These are phyloP conservation scores for Lagenorhynchus albirostris DNA, from an alignment of 2,113 vertebrate genomes.

Conservation along the genomic window DNA sequence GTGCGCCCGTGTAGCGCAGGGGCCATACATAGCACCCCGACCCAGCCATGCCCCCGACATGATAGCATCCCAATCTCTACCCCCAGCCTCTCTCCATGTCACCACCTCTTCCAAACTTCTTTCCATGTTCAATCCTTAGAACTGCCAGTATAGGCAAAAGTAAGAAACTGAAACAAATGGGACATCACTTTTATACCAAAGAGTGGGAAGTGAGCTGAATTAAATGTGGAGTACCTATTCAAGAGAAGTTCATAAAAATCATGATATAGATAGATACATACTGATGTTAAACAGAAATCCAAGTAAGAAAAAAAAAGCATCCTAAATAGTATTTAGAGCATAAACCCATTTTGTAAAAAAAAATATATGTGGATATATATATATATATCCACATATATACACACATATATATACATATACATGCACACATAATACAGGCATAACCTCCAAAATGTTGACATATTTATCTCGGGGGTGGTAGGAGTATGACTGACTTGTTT, in stretches of 20 bases:
- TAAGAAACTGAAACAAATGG: background rate
- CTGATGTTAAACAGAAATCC: background rate
- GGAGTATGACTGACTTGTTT: background rate
- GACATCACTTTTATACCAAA: background rate
- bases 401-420: background rate
- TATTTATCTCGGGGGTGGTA: background rate
- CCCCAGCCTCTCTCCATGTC: background rate
- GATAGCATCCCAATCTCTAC: background rate
- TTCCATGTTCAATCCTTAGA: background rate
- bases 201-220: background rate
- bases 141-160: background rate
- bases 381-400: background rate
- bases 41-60: background rate
- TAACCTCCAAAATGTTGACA: background rate
- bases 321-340: background rate
- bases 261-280: background rate
- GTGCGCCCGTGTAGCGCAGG: background rate
- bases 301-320: background rate
- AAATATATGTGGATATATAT: background rate
- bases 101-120: background rate
- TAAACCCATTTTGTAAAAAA: background rate
- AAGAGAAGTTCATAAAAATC: background rate
- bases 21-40: accelerated
- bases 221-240: background rate
- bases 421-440: background rate